Evolutionary conservation across 2,113 vertebrate genomes (phyloP).

Genomic region (Ptyas mucosa): DNA sequence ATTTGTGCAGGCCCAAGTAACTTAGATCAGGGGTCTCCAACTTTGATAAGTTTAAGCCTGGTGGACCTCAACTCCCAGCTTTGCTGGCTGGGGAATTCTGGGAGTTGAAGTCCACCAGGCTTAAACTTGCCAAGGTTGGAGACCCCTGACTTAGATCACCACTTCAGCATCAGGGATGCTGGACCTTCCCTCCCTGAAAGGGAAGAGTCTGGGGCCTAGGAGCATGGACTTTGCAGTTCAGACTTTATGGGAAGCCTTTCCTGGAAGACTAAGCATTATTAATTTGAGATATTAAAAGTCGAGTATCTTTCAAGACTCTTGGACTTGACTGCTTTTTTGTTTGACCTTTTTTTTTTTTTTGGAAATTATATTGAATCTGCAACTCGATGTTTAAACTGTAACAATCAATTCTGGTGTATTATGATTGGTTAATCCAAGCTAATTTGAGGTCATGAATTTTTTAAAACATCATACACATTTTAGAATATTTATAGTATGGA

Average conservation of each 20-base stretch:
- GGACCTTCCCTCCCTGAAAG: background rate
- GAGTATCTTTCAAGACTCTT: background rate
- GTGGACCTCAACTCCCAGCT: no score
- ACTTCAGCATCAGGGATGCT: background rate
- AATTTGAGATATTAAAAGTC: background rate
- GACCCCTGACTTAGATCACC: background rate
- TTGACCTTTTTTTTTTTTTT: background rate
- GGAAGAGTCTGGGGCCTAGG: background rate
- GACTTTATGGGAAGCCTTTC: background rate
- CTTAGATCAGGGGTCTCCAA: no score
- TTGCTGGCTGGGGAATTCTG: no score
- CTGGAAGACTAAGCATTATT: background rate
- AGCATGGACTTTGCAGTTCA: background rate
- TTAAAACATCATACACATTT: background rate
- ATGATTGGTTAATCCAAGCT: background rate
- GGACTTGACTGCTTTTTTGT: background rate
- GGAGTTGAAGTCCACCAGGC: no score
- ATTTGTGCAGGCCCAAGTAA: background rate
- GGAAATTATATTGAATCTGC: background rate
- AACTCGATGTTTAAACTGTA: background rate
- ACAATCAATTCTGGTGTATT: background rate
- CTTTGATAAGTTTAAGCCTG: no score
- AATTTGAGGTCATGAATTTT: background rate
- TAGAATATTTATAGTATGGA: background rate
- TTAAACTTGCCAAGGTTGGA: no score